Evolutionary conservation across 2,113 vertebrate genomes (phyloP), one percentile per base, ranked within the genome.

Genomic region (Salminus brasiliensis): DNA sequence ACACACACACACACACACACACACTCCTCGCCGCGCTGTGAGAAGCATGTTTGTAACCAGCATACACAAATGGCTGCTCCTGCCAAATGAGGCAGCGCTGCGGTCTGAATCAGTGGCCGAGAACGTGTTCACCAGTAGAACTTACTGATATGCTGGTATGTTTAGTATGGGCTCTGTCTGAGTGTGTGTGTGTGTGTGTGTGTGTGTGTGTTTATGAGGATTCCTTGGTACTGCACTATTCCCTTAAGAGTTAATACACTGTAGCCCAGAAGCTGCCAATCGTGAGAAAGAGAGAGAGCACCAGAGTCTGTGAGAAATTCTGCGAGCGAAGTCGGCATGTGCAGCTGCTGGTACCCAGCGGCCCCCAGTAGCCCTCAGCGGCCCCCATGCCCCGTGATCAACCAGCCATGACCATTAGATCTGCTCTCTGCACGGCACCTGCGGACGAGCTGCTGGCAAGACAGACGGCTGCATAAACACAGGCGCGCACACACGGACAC

Each of bases 21-120:
- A 21, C 11, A 68, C 36, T 39, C 9, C 36, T 29, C 60, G 85
- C 85, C 85, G 83, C 59, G 57, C 87, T 69, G 79, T 87, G 83
- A 89, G 89, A 82, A 81, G 84, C 84, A 88, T 79, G 57, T 91
- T 92, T 87, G 86, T 91, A 88, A 92, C 91, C 86, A 90, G 84
- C 80, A 59, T 80, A 83, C 84, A 81, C 72, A 81, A 84, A 85
- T 84, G 53, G 41, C 29, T 52, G 85, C 86, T 89, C 83, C 81
- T 78, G 87, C 70, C 72, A 65, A 79, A 60, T 91, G 90, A 89
- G 73, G 86, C 86, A 88, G 89, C 2, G 67, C 32, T 39, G 62
- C 62, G 45, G 63, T 69, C 23, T 27, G 41, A 57, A 60, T 59
- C 18, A 3, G 23, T 4, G 27, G 15, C 6, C 21, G 34, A 11